Base-by-base conservation (phyloP, 2,113 vertebrate species). In the Lanius ludovicianus region DNA sequence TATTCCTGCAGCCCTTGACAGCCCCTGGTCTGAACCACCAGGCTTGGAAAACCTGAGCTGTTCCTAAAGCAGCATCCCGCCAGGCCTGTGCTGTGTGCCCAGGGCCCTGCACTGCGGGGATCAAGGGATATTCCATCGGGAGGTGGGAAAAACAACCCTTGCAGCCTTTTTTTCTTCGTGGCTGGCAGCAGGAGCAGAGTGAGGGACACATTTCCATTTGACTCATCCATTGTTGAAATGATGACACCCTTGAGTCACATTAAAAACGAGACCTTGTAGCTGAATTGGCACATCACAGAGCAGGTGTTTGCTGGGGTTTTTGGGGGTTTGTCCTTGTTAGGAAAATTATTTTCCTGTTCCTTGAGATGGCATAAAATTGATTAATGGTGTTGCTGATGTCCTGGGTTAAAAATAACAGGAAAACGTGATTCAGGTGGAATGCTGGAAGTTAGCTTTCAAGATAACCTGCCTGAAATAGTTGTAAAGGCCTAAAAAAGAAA, bases 181-280 rank as follows among this genome's bases (percentile, higher is more conserved):
- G 84, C 80, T 74, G 50, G 85, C 71, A 87, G 70, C 0, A 6
- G 60, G 25, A 2, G 8, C 53, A 2, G 57, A 50, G 62, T 52
- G 89, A 95, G 90, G 31, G 84, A 84, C 30, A 20, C 19, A 50
- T 95, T 96, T 95, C 95, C 78, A 59, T 92, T 90, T 95, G 96
- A 95, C 95, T 97, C 97, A 96, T 41, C 44, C 1, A 6, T 76
- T 86, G 83, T 97, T 93, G 92, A 65, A 95, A 75, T 59, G 96
- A 85, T 92, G 87, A 86, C 94, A 84, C 52, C 79, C 73, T 84
- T 89, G 89, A 95, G 64, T 94, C 73, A 31, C 47, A 28, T 88
- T 79, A 85, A 25, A 81, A 20, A 82, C 28, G 49, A 69, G 52
- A 56, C 71, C 41, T 47, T 81, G 79, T 20, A 37, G 79, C 78